Base-by-base conservation (phyloP, 2,113 vertebrate genomes). In the Myxocyprinus asiaticus region DNA sequence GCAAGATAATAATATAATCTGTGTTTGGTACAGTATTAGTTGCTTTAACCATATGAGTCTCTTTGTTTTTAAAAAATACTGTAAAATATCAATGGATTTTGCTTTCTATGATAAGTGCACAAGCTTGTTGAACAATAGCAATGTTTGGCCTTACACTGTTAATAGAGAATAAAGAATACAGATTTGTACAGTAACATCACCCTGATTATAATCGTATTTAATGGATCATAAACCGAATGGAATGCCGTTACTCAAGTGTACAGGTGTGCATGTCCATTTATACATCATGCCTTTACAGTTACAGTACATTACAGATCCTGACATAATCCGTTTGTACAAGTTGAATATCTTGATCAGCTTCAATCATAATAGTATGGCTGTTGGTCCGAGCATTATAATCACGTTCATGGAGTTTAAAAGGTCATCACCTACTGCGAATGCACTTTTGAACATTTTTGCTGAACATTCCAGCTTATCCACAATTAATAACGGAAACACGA, bases 381-480 rank as follows among this genome's bases (percentile, higher is more conserved):
- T 9, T 3, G 7, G n/a, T 14, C 50, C 14, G 17, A 68, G 50
- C 4, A 70, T 5, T 55, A 45, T 14, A 58, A 45, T 56, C 22
- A 0, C 0, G 8, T 45, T 71, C 15, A n/a, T 42, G 10, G 67
- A 0, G 6, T 68, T 67, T 68, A 68, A 51, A 68, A 51, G 66
- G 66, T 69, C n/a, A n/a, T n/a, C n/a, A n/a, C n/a, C n/a, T n/a
- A n/a, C n/a, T 5, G 65, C 66, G 74, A 86, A 87, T 84, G 87
- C 85, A 89, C 89, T 90, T 90, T 88, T 77, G 82, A 69, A 70
- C 53, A 10, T n/a, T 15, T 84, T 89, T 81, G 76, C 74, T 83
- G 77, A 76, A 88, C 86, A 88, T 91, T 88, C 83, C 87, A 90
- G 81, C 77, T 76, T 76, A 63, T 79, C 22, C 22, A n/a, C n/a